Percentiles rank a stretch among this genome's conserved stretches.
Evolutionary conservation across 1,140 invertebrate species (phyloP).

Genomic region (Trissolcus basalis): DNA sequence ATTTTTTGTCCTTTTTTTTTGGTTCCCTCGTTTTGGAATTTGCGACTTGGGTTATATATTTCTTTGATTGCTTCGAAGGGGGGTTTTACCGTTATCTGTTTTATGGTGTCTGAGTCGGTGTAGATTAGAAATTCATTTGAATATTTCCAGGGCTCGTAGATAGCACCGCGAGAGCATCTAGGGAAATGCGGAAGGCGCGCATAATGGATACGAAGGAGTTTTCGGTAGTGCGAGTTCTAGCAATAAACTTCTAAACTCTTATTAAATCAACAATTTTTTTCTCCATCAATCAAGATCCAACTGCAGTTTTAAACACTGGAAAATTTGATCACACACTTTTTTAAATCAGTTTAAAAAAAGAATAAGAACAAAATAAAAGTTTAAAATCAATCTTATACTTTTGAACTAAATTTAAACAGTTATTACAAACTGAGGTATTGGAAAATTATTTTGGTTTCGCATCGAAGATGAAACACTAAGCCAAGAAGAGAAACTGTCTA

Average conservation of each 20-base stretch:
- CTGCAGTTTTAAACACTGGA: too few species aligned
- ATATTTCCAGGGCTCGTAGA: conserved; percentile 66
- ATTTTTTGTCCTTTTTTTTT: neutral
- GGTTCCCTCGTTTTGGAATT: neutral
- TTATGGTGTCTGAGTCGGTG: conserved; percentile 41
- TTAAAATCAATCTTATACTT: too few species aligned
- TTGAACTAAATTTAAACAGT: too few species aligned
- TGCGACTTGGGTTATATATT: neutral
- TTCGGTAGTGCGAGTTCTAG: conserved; percentile 9
- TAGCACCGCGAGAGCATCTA: conserved; percentile 57
- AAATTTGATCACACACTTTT: too few species aligned
- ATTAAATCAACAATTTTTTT: conserved; percentile 1
- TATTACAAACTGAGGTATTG: too few species aligned
- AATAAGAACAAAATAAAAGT: too few species aligned
- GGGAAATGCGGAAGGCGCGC: conserved; percentile 51
- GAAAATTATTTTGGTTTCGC: too few species aligned
- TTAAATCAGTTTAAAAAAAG: too few species aligned
- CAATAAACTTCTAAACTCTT: conserved; percentile 14
- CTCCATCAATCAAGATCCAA: too few species aligned
- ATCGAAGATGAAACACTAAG: conserved; percentile 40
- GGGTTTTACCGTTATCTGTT: conserved; percentile 44
- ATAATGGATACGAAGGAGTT: conserved; percentile 51
- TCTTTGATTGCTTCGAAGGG: conserved; percentile 3
- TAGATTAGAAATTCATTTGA: conserved; percentile 73
- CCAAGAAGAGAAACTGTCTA: conserved; percentile 52